Evolutionary conservation across 2,888 invertebrate genomes (phyloP).

Genomic region (Macaria liturata): DNA sequence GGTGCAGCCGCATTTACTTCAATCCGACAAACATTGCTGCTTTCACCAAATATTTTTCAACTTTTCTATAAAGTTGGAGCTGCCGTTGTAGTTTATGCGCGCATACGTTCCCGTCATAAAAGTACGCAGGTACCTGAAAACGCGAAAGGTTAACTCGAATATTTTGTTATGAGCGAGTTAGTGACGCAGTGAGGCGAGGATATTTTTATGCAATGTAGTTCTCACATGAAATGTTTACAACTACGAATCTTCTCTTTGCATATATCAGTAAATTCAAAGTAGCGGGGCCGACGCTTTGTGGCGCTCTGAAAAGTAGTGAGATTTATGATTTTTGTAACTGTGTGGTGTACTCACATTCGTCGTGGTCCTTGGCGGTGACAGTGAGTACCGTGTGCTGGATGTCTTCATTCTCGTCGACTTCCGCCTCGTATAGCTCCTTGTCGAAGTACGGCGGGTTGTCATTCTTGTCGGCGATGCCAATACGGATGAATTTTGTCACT

Average conservation of each 20-base stretch:
- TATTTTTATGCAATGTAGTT: constrained; percentile 21
- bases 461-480: constrained; percentile 99
- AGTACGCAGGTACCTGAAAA: constrained; percentile 3
- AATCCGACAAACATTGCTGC: constrained; percentile 30
- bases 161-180: constrained; percentile 14
- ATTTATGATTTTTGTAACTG: constrained; percentile 7
- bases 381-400: constrained; percentile 98
- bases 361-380: constrained; percentile 99
- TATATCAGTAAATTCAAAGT: constrained; percentile 6
- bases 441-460: constrained; percentile 99
- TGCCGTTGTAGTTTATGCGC: constrained; percentile 1
- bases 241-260: constrained; percentile 13
- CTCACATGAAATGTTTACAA: constrained; percentile 20
- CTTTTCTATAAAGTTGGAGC: constrained; percentile 9
- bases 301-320: constrained; percentile 7
- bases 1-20: constrained; percentile 23
- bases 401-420: constrained; percentile 98
- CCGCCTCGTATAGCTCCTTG: constrained; percentile 97
- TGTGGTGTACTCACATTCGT: constrained; percentile 93
- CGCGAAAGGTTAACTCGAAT: constrained; percentile 2
- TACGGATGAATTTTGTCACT: constrained; percentile 99
- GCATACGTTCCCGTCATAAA: constrained; percentile 4
- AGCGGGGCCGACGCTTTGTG: constrained; percentile 1
- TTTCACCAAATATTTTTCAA: constrained; percentile 22
- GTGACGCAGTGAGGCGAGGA: constrained; percentile 14